These are phyloP conservation scores for Pheosia gnoma DNA, from an alignment of 2,888 invertebrate species.

Conservation along the genomic window DNA sequence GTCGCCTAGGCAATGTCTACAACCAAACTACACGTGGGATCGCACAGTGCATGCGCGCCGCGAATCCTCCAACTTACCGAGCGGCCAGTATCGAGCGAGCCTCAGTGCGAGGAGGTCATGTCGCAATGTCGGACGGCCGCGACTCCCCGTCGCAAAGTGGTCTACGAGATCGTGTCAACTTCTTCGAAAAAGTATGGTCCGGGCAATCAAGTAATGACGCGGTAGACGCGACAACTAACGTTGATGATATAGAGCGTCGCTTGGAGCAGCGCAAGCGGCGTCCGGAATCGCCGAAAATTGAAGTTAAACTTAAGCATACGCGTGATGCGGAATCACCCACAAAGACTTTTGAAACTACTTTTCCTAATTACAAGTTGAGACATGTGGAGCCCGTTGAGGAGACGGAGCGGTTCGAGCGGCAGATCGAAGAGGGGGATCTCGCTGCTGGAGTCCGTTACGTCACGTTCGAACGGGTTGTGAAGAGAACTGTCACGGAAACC, in stretches of 20 bases:
- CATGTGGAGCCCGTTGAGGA: slow-evolving; percentile 72
- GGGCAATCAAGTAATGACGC: slow-evolving; percentile 75
- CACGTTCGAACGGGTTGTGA: slow-evolving; percentile 88
- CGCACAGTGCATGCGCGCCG: slow-evolving; percentile 59
- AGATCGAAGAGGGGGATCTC: slow-evolving; percentile 87
- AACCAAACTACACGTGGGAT: slow-evolving; percentile 55
- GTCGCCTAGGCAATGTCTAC: slow-evolving; percentile 69
- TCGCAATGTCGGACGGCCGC: slow-evolving; percentile 80
- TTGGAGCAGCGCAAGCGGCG: slow-evolving; percentile 83
- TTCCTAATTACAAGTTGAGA: slow-evolving; percentile 76
- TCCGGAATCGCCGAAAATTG: slow-evolving; percentile 83
- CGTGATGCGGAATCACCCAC: slow-evolving; percentile 78
- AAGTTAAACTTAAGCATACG: slow-evolving; percentile 85
- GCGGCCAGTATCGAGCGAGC: slow-evolving; percentile 79
- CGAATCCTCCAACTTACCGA: slow-evolving; percentile 49
- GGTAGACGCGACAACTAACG: slow-evolving; percentile 78
- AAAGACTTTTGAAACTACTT: slow-evolving; percentile 65
- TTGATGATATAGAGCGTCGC: slow-evolving; percentile 85
- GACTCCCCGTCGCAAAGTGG: slow-evolving; percentile 81
- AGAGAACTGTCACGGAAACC: slow-evolving; percentile 84
- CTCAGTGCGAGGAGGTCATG: slow-evolving; percentile 78
- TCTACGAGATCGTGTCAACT: slow-evolving; percentile 89
- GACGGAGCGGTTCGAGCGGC: slow-evolving; percentile 59
- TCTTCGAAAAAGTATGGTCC: slow-evolving; percentile 92
- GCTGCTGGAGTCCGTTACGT: slow-evolving; percentile 86